Evolutionary conservation across 2,888 invertebrate species (phyloP), one percentile per base, ranked within the genome.

Genomic region (Teleiodes luculella): DNA sequence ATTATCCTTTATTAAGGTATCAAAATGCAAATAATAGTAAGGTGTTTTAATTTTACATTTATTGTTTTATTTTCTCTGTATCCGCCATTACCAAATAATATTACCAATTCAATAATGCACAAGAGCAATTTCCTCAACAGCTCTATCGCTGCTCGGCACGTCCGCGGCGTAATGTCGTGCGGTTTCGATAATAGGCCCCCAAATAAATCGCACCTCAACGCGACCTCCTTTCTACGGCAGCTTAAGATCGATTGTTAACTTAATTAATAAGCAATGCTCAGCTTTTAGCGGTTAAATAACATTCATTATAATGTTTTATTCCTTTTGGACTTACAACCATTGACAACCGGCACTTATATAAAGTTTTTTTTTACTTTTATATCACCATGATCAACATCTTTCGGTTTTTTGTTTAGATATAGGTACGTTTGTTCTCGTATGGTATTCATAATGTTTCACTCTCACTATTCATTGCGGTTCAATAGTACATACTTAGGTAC

Each of bases 281-380:
- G 53, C 55, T 57, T 43, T 41, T 51, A 30, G 31, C 52, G 55
- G 57, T 69, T 68, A 61, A 52, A 54, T 64, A 71, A 67, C 24
- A 30, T 54, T 57, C 55, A 43, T 43, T 43, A 43, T 43, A 20
- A 1, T 4, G 28, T 20, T 41, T 41, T 41, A 18, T 41, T 41
- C 10, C 39, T 41, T 41, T 41, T 41, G 16, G 10, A 41, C 18
- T 41, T 41, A 41, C 39, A 16, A 3, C 14, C 2, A 24, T 33
- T 33, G 18, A 43, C 54, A 57, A 48, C 55, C 49, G 14, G n/a
- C n/a, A 20, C 39, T 41, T 41, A 41, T 49, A 52, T 55, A 55
- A 35, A 36, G 35, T 20, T 31, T 11, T 8, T 13, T 28, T 45
- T 45, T 20, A 18, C 41, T 31, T 37, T 41, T 18, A 20, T 41